These are phyloP conservation scores for Ceyx cyanopectus DNA, from an alignment of 2,113 vertebrate species.

Conservation along the genomic window DNA sequence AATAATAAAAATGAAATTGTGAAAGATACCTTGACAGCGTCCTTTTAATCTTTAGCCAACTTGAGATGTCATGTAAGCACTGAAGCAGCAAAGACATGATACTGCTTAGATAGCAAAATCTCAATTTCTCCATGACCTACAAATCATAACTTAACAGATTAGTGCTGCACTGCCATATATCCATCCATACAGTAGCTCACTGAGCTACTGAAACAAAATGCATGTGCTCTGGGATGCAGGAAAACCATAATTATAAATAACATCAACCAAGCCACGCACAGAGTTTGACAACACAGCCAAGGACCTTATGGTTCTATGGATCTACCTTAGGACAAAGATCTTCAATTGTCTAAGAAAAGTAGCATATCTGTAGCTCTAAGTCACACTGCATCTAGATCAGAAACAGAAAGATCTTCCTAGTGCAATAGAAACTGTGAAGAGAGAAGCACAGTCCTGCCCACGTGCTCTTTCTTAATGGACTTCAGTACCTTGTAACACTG, in stretches of 20 bases:
- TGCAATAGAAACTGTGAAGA: background rate
- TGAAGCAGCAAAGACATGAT: conserved; percentile 35
- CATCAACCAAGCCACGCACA: background rate
- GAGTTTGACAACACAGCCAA: conserved; percentile 1
- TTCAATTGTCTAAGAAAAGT: background rate
- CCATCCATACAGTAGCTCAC: background rate
- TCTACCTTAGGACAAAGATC: background rate
- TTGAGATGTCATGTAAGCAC: conserved; percentile 30
- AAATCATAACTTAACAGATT: conserved; percentile 31
- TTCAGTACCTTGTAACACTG: background rate
- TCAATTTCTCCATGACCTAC: conserved; percentile 51
- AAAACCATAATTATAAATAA: background rate
- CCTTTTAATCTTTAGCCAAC: conserved; percentile 53
- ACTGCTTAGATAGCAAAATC: conserved; percentile 51
- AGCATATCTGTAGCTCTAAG: background rate
- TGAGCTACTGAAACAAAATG: background rate
- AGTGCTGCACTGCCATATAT: background rate
- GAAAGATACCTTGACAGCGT: conserved; percentile 26
- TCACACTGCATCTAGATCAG: background rate
- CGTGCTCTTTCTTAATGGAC: background rate
- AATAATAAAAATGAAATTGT: conserved; percentile 3
- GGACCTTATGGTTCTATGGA: background rate
- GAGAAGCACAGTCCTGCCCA: background rate
- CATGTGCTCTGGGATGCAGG: background rate
- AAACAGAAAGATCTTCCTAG: background rate